These are phyloP conservation scores for Sesia apiformis DNA, from an alignment of 2,888 invertebrate species.

Conservation along the genomic window DNA sequence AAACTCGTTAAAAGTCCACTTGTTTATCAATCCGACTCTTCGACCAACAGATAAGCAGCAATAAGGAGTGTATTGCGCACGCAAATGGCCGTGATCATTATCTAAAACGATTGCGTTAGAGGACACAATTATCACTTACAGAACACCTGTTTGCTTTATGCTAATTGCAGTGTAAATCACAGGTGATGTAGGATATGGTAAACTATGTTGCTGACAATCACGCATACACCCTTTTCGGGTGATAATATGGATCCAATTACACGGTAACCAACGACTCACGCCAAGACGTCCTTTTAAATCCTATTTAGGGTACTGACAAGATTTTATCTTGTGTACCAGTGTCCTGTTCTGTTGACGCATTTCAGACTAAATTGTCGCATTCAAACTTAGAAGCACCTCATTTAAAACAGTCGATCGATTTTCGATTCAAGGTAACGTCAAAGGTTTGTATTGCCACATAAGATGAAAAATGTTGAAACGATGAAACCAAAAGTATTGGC, in stretches of 20 bases:
- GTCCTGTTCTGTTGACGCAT: no score
- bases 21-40: constrained; percentile 14
- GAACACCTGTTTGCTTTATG: constrained; percentile 40
- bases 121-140: constrained; percentile 43
- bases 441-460: background rate
- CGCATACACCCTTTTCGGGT: constrained; percentile 18
- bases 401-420: constrained; percentile 1
- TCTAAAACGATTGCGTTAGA: constrained; percentile 42
- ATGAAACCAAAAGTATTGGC: background rate
- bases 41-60: constrained; percentile 13
- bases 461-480: background rate
- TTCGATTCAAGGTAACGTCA: constrained; percentile 11
- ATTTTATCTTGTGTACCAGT: constrained; percentile 1
- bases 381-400: no score
- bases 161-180: constrained; percentile 29
- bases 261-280: constrained; percentile 15
- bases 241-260: constrained; percentile 25
- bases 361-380: no score
- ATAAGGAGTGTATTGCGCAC: constrained; percentile 24
- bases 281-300: constrained; percentile 9
- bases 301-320: constrained; percentile 14
- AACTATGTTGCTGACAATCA: constrained; percentile 18
- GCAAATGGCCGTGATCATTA: constrained; percentile 42
- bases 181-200: constrained; percentile 6
- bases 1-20: constrained; percentile 16